These are phyloP conservation scores for Tichodroma muraria DNA, from an alignment of 2,113 vertebrate genomes.

Conservation along the genomic window DNA sequence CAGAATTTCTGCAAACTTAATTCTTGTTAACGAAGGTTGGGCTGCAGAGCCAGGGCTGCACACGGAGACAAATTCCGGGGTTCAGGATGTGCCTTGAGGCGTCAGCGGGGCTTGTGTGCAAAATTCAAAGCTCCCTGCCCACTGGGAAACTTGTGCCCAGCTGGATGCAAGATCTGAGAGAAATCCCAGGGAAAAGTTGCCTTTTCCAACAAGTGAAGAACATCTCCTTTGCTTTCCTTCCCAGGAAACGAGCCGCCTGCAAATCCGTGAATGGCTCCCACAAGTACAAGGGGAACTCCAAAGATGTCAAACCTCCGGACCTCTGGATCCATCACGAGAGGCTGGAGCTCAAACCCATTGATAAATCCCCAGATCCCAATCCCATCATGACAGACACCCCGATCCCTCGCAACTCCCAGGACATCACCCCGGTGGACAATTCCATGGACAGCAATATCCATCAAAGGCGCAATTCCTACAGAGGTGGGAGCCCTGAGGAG, in stretches of 20 bases:
- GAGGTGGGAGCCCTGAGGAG: conserved; percentile 67
- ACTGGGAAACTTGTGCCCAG: background rate
- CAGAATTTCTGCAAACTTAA: background rate
- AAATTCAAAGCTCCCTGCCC: background rate
- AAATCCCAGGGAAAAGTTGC: background rate
- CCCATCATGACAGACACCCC: conserved; percentile 96
- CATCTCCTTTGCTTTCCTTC: background rate
- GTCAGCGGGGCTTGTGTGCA: background rate
- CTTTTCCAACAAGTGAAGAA: background rate
- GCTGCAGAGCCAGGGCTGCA: background rate
- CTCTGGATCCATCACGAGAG: conserved; percentile 98
- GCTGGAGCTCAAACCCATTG: conserved; percentile 94
- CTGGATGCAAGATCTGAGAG: background rate
- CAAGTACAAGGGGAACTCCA: conserved; percentile 97
- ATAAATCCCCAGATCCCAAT: conserved; percentile 96
- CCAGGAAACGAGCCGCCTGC: conserved; percentile 89
- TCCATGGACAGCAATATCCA: conserved; percentile 88
- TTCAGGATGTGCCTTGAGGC: background rate
- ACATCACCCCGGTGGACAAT: conserved; percentile 91
- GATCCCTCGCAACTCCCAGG: conserved; percentile 92
- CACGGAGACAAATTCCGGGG: background rate
- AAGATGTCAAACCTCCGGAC: conserved; percentile 96
- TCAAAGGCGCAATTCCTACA: conserved; percentile 93
- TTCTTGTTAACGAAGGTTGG: background rate
- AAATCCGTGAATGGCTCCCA: conserved; percentile 94